Evolutionary conservation across 2,888 invertebrate species (phyloP).

Genomic region (Petrophora chlorosata): DNA sequence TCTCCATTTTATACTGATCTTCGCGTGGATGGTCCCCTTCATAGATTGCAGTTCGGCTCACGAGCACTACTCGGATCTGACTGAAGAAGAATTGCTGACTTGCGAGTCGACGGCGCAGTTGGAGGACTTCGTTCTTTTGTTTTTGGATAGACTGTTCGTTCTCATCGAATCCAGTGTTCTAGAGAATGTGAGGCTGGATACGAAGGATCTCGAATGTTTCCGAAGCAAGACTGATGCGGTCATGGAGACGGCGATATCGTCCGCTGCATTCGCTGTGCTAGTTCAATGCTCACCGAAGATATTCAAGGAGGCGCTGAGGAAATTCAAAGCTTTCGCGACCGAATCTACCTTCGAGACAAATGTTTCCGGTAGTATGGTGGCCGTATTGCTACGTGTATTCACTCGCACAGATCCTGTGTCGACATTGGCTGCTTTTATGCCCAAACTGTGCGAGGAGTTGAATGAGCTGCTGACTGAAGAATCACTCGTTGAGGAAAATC

Average conservation of each 20-base stretch:
- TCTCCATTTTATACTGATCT: constrained; percentile 90
- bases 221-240: constrained; percentile 88
- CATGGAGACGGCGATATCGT: constrained; percentile 87
- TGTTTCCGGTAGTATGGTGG: constrained; percentile 92
- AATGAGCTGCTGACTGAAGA: constrained; percentile 85
- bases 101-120: constrained; percentile 93
- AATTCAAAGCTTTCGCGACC: constrained; percentile 89
- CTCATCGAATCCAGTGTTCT: constrained; percentile 88
- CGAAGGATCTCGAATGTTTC: constrained; percentile 81
- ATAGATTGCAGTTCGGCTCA: constrained; percentile 93
- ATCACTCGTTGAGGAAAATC: constrained; percentile 88
- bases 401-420: constrained; percentile 86
- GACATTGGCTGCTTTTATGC: constrained; percentile 88
- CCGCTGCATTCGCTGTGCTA: constrained; percentile 87
- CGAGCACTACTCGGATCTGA: constrained; percentile 86
- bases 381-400: constrained; percentile 87
- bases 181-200: constrained; percentile 87
- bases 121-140: constrained; percentile 94
- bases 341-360: constrained; percentile 91
- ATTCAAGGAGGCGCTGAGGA: constrained; percentile 87
- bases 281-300: constrained; percentile 88
- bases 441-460: constrained; percentile 87
- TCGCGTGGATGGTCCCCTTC: constrained; percentile 90
- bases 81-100: constrained; percentile 89
- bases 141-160: constrained; percentile 89